Evolutionary conservation across 2,888 invertebrate species (phyloP), one percentile per base, ranked within the genome.

Genomic region (Melinaea menophilus): DNA sequence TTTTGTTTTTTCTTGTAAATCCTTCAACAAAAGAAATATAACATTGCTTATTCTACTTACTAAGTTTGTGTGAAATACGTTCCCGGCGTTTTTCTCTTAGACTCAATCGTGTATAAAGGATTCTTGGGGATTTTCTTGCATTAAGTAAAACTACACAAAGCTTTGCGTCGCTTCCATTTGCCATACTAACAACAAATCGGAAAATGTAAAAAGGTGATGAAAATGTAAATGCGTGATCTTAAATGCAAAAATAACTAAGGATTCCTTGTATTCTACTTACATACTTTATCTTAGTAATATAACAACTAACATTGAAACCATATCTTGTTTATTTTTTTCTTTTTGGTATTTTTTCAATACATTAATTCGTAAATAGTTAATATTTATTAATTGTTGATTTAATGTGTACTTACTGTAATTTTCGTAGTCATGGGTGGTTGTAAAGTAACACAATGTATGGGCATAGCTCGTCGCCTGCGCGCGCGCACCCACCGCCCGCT

Each of bases 391-490:
- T 2, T 37, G 37, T 5, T 5, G 3, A 7, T 37, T 37, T 37
- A 45, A 45, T 55, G 56, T 4, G 34, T n/a, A 60, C 31, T 64
- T 34, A 66, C 65, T 47, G 48, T 69, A 69, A 79, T 79, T 59
- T 80, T 82, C 9, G 83, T 82, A 7, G 75, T 62, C 56, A 76
- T 65, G 0, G 83, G 84, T 0, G 82, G 75, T 64, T 85, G 79
- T 57, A 90, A 67, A 2, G 79, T 88, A 66, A 90, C 85, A 65
- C 87, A 86, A 72, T 84, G 82, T 35, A 90, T 62, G 1, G 90
- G 85, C 75, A 90, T 72, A 0, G 85, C 73, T 0, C 79, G 78
- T 5, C 86, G 79, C 0, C 84, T 80, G 0, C 88, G 79, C 48
- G 80, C 77, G 22, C 71, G 66, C 51, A 51, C 51, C 4, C 71